Evolutionary conservation across 2,113 vertebrate species (phyloP).

Genomic region (Accipiter virgatus): DNA sequence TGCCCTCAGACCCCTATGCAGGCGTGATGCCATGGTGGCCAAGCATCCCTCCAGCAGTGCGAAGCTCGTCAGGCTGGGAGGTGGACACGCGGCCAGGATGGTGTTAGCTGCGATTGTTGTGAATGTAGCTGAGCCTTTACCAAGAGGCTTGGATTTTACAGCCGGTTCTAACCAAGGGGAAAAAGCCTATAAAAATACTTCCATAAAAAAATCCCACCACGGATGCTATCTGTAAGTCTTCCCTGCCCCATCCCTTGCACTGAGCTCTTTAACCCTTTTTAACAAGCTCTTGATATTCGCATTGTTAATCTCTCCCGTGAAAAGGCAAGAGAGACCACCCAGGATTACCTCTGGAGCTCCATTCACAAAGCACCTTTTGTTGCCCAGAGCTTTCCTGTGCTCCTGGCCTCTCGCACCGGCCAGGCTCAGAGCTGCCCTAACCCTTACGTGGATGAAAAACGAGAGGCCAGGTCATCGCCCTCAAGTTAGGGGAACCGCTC

Average conservation of each 20-base stretch:
- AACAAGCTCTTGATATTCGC: neutral
- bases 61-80: neutral
- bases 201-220: neutral
- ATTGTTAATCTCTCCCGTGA: neutral
- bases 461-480: neutral
- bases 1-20: neutral
- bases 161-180: neutral
- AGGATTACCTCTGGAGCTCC: neutral
- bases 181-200: neutral
- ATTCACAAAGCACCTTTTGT: slow-evolving; percentile 27
- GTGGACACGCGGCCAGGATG: neutral
- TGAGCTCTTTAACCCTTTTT: neutral
- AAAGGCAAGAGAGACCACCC: slow-evolving; percentile 21
- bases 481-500: neutral
- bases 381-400: neutral
- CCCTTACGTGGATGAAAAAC: fast-evolving
- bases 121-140: neutral
- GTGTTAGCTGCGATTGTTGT: neutral
- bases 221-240: neutral
- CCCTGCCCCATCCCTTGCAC: neutral
- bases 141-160: neutral
- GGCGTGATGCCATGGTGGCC: fast-evolving
- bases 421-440: neutral
- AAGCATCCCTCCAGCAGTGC: neutral
- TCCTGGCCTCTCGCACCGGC: neutral